Evolutionary conservation across 2,888 invertebrate genomes (phyloP).

Genomic region (Taphrorychus bicolor): DNA sequence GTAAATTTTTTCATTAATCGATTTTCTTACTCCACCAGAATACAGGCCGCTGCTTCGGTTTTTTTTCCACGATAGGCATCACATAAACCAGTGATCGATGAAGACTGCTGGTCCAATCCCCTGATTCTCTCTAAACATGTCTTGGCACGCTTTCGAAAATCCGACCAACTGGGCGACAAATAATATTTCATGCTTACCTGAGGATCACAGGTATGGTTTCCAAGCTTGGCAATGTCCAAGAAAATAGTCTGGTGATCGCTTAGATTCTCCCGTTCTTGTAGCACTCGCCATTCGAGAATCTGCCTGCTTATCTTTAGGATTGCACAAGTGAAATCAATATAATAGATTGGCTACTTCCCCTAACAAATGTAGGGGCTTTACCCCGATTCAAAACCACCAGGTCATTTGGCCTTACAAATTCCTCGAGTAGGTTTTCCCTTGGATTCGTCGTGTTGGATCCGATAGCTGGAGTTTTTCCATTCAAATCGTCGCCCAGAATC

Average conservation of each 20-base stretch:
- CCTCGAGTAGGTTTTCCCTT: not conserved
- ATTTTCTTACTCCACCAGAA: too few relatives aligned
- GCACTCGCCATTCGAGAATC: not conserved
- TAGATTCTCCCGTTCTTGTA: not conserved
- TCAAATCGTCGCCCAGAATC: not conserved
- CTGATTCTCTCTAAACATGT: too few relatives aligned
- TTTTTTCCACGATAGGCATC: too few relatives aligned
- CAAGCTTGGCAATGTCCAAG: too few relatives aligned
- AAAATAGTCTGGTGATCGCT: not conserved
- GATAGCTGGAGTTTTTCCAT: not conserved
- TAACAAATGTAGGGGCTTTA: not conserved
- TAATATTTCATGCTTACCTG: too few relatives aligned
- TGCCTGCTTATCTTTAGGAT: not conserved
- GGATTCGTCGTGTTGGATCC: not conserved
- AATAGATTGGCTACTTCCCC: not conserved
- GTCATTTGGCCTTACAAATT: not conserved
- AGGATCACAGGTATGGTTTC: too few relatives aligned
- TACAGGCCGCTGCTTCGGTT: too few relatives aligned
- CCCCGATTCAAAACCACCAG: not conserved
- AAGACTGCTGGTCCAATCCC: too few relatives aligned
- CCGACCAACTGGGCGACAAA: too few relatives aligned
- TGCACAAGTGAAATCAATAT: not conserved
- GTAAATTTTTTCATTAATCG: too few relatives aligned
- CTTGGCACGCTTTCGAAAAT: too few relatives aligned
- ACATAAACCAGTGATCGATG: too few relatives aligned